Evolutionary conservation across 1,140 invertebrate genomes (phyloP).

Genomic region (Stenopsyche tienmushanensis): DNA sequence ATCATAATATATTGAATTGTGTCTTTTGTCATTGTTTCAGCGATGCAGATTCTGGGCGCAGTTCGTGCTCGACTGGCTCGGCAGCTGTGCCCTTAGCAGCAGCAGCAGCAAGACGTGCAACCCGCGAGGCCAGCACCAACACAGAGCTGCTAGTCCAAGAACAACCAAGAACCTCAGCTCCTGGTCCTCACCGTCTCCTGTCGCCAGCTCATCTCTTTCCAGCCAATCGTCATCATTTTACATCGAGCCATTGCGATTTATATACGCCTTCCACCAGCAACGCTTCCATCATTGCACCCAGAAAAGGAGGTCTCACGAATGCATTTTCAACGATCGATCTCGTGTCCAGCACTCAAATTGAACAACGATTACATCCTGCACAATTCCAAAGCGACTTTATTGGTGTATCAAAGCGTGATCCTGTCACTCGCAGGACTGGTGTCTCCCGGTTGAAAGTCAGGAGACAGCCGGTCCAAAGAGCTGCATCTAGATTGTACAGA

Average conservation of each 20-base stretch:
- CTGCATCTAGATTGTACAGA: conserved; percentile 68
- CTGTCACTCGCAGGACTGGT: conserved; percentile 24
- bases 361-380: conserved; percentile 35
- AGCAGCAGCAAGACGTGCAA: conserved; percentile 43
- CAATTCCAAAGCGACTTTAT: background rate
- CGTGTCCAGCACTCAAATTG: conserved; percentile 52
- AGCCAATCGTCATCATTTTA: conserved; percentile 4
- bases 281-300: conserved; percentile 35
- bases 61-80: conserved; percentile 53
- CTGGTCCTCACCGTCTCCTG: conserved; percentile 23
- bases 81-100: conserved; percentile 46
- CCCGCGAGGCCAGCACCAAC: conserved; percentile 51
- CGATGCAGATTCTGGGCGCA: conserved; percentile 54
- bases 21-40: conserved; percentile 37
- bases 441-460: conserved; percentile 41
- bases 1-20: too few species aligned
- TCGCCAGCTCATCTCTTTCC: conserved; percentile 17
- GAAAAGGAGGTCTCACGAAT: conserved; percentile 51
- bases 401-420: conserved; percentile 18
- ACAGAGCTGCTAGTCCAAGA: conserved; percentile 52
- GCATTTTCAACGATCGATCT: conserved; percentile 54
- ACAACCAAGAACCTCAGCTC: conserved; percentile 48
- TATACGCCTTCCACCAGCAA: conserved; percentile 20
- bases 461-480: conserved; percentile 68
- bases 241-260: conserved; percentile 29